Evolutionary conservation across 2,888 invertebrate species (phyloP), one percentile per base, ranked within the genome.

Genomic region (Dicycla oo): DNA sequence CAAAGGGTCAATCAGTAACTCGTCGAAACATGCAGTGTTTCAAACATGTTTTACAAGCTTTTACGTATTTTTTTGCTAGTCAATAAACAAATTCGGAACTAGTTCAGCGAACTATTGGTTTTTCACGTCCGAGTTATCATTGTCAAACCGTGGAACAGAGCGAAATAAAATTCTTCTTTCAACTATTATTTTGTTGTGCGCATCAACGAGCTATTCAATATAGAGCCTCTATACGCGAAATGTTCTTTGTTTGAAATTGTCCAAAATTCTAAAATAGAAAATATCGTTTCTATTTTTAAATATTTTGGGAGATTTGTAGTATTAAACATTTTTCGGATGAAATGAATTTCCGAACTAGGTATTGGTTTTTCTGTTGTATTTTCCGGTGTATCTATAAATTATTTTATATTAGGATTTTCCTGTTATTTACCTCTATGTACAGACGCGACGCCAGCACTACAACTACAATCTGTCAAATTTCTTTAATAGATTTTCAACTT

Each of bases 101-200:
- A 62, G 34, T 47, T 68, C 43, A 23, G 20, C 15, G 26, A 53
- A 45, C 63, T 40, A 67, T 73, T 79, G 69, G 13, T 51, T 75
- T 79, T 78, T 71, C 67, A 66, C 73, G 62, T 62, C 38, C 61
- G 70, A 73, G 20, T 56, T 71, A 54, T 68, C 60, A 61, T 23
- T 34, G 51, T 57, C 43, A 70, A 65, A 74, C 58, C 18, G 47
- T 51, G 47, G 43, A 54, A 66, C 38, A 64, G 20, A 30, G 57
- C 47, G 34, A 65, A 68, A 72, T 72, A 72, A 81, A 81, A 60
- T 61, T 56, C 11, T 57, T 51, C 51, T 54, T 53, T 15, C 18
- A 38, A 23, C 62, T 49, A 72, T 70, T 70, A 47, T 73, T 69
- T 67, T 43, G n/a, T 15, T 66, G 56, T 62, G 18, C 51, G 23